Evolutionary conservation across 2,113 vertebrate genomes (phyloP), one percentile per base, ranked within the genome.

Genomic region (Pseudorhombus dupliciocellatus): DNA sequence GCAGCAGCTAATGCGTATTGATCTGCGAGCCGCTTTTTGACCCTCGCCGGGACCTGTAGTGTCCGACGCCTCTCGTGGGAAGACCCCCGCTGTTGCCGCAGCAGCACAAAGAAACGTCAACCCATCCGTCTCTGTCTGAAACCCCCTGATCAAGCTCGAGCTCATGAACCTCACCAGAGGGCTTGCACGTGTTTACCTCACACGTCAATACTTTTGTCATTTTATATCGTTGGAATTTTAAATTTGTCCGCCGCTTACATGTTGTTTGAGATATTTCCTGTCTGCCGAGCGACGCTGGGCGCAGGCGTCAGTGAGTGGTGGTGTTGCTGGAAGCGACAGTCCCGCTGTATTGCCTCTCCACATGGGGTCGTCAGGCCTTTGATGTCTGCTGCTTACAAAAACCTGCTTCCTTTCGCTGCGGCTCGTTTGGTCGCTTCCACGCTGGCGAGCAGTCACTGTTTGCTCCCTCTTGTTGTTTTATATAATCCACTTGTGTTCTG

Each of bases 1-100:
- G 79, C 50, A 52, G 70, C 77, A 67, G 79, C 79, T 92, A 92
- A 92, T 92, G 90, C 54, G 68, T 90, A 90, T 92, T 83, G 90
- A 92, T 91, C 87, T 60, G 6, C n/a, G 48, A 37, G 70, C 57
- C 16, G 15, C 63, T 88, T 84, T 80, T 56, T 75, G 78, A 80
- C 78, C 76, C 77, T 73, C 81, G 53, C 24, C 46, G 76, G 79
- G 78, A 81, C 72, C 65, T 81, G 89, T 82, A 84, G 74, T 75
- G 72, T 73, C 50, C 25, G 81, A 87, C 50, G 67, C 72, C 79
- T 61, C 88, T 72, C 79, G 22, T 44, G 73, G 85, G 78, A 80
- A 50, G 48, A 59, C 21, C 76, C 75, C 85, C 84, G 79, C 81
- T 84, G 79, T 54, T 77, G 68, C 37, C 55, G 69, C 65, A 66